Evolutionary conservation across 2,113 vertebrate species (phyloP).

Genomic region (Pteropus alecto): DNA sequence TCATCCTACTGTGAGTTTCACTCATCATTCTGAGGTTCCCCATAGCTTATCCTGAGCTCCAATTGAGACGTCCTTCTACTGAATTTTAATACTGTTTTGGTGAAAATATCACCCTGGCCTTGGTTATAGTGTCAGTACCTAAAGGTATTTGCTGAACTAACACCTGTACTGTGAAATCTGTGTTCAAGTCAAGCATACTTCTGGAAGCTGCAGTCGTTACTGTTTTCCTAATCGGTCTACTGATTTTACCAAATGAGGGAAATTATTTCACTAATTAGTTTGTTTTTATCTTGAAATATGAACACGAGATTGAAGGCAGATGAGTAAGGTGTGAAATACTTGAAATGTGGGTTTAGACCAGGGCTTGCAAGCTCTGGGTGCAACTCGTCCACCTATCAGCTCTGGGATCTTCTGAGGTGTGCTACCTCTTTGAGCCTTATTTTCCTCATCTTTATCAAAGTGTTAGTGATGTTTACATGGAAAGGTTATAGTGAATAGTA

Average conservation of each 20-base stretch:
- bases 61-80: not conserved
- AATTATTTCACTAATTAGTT: not conserved
- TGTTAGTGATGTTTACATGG: not conserved
- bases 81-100: not conserved
- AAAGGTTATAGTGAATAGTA: not conserved
- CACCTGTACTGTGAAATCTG: not conserved
- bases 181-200: not conserved
- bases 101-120: not conserved
- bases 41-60: not conserved
- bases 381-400: not conserved
- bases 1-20: not conserved
- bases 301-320: not conserved
- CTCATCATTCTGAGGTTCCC: not conserved
- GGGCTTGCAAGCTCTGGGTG: not conserved
- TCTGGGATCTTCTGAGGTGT: not conserved
- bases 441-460: not conserved
- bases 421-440: not conserved
- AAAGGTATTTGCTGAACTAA: not conserved
- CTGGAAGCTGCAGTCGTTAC: not conserved
- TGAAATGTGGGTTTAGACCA: not conserved
- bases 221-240: not conserved
- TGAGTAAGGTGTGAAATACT: not conserved
- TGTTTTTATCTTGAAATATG: conserved; percentile 16
- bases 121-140: not conserved
- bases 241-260: not conserved